Evolutionary conservation across 2,888 invertebrate genomes (phyloP), one percentile per base, ranked within the genome.

Genomic region (Anoplius nigerrimus): DNA sequence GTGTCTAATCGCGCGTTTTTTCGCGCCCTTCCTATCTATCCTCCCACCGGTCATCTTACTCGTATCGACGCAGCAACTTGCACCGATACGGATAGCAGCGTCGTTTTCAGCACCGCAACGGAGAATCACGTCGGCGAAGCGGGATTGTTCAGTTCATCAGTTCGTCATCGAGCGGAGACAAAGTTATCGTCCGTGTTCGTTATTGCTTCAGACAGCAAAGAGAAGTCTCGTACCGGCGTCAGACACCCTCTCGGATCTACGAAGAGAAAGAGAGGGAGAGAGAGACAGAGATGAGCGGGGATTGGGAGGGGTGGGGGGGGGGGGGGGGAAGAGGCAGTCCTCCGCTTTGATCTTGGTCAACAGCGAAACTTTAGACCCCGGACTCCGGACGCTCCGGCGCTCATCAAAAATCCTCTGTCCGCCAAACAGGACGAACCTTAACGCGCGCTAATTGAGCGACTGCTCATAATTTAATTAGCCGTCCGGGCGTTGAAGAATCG

Each of bases 291-390:
- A n/a, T n/a, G n/a, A n/a, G n/a, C n/a, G n/a, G n/a, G n/a, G n/a
- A n/a, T n/a, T n/a, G n/a, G n/a, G n/a, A n/a, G n/a, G n/a, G n/a
- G n/a, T n/a, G n/a, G n/a, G n/a, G n/a, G n/a, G n/a, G n/a, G n/a
- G n/a, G n/a, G n/a, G n/a, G n/a, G n/a, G n/a, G n/a, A n/a, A n/a
- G 34, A 34, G 63, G 73, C 58, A 73, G 80, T 78, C 76, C 81
- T 84, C 79, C 64, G 74, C 86, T 87, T 87, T 88, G 87, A 88
- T 88, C 87, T 87, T 77, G 78, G 84, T 82, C 84, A 87, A 86
- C 87, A 83, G 87, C 45, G 75, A 81, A 88, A 87, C 77, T 87
- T 85, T 87, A 81, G 88, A 82, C 87, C 76, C 1, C 3, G 22
- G 8, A 2, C 15, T 15, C 21, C 2, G 8, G 34, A 11, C 34